Percentiles rank a stretch among this genome's conserved stretches.
Conservation (phyloP, 1,140 invertebrate genomes). For the Aphelenchoides besseyi region DNA sequence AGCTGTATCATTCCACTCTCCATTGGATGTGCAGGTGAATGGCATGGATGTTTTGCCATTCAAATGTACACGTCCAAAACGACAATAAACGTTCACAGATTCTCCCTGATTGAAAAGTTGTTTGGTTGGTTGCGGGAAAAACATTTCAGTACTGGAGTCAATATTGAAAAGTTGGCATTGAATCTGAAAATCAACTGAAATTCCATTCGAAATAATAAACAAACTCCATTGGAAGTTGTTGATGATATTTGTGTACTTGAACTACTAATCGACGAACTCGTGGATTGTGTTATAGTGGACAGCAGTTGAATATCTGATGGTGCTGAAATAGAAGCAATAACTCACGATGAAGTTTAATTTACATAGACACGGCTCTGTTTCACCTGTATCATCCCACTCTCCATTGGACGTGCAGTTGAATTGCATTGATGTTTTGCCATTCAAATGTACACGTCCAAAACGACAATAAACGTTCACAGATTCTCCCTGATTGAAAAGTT, state of each 20-base stretch:
- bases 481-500: background rate
- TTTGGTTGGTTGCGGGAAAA: constrained; percentile 7
- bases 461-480: background rate
- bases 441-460: background rate
- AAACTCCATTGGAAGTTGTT: too few species aligned
- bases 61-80: background rate
- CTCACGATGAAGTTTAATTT: too few species aligned
- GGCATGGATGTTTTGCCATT: background rate
- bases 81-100: background rate
- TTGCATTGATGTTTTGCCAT: background rate
- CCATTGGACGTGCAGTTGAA: constrained; percentile 11
- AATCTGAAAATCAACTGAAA: background rate
- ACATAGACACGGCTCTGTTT: too few species aligned
- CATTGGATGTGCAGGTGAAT: constrained; percentile 8
- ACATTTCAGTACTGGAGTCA: background rate
- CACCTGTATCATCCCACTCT: background rate
- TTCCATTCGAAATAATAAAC: background rate
- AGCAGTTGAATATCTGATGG: too few species aligned
- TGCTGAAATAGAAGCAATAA: too few species aligned
- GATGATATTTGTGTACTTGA: too few species aligned
- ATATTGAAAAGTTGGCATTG: background rate
- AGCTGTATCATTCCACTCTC: background rate
- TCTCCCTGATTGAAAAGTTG: background rate
- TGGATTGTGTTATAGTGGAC: too few species aligned
- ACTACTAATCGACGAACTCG: too few species aligned